phyloP scores from a whole-genome alignment of 2,113 vertebrate genomes.

The Genyomyrus donnyi region DNA sequence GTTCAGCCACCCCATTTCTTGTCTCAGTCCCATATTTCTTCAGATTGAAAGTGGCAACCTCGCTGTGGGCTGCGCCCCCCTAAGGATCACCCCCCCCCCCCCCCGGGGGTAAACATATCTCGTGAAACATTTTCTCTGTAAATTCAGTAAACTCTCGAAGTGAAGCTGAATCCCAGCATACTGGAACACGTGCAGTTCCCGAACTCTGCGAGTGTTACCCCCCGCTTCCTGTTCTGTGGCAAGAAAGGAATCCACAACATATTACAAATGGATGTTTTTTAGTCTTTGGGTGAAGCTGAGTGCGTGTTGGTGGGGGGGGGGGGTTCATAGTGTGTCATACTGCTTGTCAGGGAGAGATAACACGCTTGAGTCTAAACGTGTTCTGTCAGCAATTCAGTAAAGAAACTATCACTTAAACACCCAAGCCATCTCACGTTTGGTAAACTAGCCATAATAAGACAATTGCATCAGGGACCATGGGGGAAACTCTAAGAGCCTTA shows the following conservation, averaged over 20 bases:
- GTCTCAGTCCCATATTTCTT: background rate
- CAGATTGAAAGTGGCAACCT: background rate
- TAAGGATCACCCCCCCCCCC: background rate
- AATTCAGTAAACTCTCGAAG: background rate
- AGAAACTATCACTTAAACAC: slow-evolving; percentile 6
- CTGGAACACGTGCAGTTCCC: background rate
- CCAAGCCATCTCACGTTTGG: slow-evolving; percentile 7
- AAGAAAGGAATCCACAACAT: slow-evolving; percentile 6
- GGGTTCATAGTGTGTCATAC: background rate
- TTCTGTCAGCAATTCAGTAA: slow-evolving; percentile 19
- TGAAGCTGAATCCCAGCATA: background rate
- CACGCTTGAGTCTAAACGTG: slow-evolving; percentile 1
- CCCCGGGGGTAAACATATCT: background rate
- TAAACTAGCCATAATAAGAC: slow-evolving; percentile 23
- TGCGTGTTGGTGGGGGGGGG: background rate
- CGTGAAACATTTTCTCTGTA: background rate
- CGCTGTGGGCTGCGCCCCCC: background rate
- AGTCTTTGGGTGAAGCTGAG: background rate
- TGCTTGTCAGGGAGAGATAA: slow-evolving; percentile 19
- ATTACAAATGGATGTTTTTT: background rate
- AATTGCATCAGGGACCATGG: slow-evolving; percentile 29
- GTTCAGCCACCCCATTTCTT: background rate
- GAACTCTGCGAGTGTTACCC: background rate
- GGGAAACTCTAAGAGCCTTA: background rate
- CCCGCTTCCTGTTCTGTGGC: background rate